These are phyloP conservation scores for Lamellibrachia satsuma DNA, from an alignment of 2,888 invertebrate species.

Conservation along the genomic window DNA sequence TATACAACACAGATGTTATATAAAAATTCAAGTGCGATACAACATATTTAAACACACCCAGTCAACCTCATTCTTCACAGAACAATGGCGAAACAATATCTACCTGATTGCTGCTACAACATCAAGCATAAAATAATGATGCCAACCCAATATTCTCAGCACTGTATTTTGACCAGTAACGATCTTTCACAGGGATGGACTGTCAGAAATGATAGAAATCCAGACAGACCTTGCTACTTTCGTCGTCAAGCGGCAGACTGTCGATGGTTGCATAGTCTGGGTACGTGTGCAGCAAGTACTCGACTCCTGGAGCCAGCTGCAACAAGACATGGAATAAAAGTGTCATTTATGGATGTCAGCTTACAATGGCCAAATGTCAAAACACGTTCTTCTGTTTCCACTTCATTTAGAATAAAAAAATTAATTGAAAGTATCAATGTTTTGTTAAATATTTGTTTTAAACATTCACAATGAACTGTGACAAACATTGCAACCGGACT, in stretches of 20 bases:
- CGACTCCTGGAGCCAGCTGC: conserved; percentile 75
- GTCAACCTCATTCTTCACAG: neutral
- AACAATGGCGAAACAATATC: neutral
- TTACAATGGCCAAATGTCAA: neutral
- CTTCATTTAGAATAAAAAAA: no score
- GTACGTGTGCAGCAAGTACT: conserved; percentile 77
- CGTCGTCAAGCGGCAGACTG: conserved; percentile 75
- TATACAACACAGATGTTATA: neutral
- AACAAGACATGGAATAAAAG: conserved; percentile 30
- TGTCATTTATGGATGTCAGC: neutral
- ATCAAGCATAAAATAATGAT: neutral
- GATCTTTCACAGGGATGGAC: neutral
- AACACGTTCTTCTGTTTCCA: no score
- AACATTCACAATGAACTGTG: no score
- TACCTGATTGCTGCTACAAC: neutral
- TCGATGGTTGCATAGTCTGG: conserved; percentile 81
- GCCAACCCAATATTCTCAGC: neutral
- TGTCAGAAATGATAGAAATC: neutral
- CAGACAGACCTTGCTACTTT: conserved; percentile 71
- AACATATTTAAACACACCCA: neutral
- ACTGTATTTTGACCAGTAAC: neutral
- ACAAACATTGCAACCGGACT: no score
- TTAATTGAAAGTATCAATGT: no score
- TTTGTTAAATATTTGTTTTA: no score
- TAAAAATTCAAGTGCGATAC: neutral